Evolutionary conservation across 2,113 vertebrate genomes (phyloP).

Genomic region (Butastur rufipennis): DNA sequence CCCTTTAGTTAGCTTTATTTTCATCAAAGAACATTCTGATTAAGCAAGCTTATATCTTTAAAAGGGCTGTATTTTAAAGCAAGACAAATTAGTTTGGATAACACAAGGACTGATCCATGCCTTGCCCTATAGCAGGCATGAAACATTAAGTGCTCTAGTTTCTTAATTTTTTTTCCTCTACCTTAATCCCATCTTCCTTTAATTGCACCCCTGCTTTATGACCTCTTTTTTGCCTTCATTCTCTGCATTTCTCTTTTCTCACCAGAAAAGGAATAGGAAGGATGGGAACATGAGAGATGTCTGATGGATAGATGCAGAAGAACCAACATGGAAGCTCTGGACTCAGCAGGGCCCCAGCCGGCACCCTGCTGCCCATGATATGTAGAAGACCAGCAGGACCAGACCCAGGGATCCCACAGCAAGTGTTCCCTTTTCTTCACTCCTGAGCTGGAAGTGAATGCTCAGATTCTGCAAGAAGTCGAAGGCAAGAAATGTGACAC

Average conservation of each 20-base stretch:
- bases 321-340: fast-evolving
- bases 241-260: neutral
- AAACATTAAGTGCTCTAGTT: neutral
- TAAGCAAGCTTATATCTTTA: neutral
- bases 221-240: neutral
- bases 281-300: neutral
- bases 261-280: neutral
- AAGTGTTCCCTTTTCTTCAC: neutral
- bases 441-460: neutral
- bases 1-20: neutral
- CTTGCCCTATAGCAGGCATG: neutral
- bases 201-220: neutral
- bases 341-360: neutral
- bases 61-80: neutral
- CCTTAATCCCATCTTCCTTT: neutral
- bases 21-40: neutral
- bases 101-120: neutral
- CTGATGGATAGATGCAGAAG: neutral
- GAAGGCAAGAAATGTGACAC: neutral
- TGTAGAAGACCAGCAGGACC: neutral
- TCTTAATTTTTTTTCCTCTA: neutral
- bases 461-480: neutral
- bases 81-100: neutral
- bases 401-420: neutral
- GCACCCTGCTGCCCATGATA: neutral